Base-by-base conservation (phyloP, 2,888 invertebrate genomes). In the Patella ulyssiponensis region DNA sequence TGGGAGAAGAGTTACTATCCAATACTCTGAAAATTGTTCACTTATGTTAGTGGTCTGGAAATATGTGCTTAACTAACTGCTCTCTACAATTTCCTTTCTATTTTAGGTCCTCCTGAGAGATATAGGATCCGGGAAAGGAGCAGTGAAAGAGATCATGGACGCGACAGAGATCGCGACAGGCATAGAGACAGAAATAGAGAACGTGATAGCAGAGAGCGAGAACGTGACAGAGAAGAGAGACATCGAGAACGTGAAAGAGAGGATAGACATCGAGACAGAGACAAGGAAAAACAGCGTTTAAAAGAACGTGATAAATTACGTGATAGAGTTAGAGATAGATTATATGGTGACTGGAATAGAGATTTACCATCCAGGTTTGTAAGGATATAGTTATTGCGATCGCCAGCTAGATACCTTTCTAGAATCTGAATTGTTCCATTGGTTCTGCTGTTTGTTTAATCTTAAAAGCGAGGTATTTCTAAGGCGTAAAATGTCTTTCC, bases 161-260 rank as follows among this genome's bases (percentile, higher is more conserved):
- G 69, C 15, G 17, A 52, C 33, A 44, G 76, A 27, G 73, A 71
- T 20, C 53, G 73, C 3, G 76, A 77, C 33, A 75, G 72, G n/a
- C 74, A 76, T 17, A 14, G 74, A 58, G 75, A 75, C 33, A 74
- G 78, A 72, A 77, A 82, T 27, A 71, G 81, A 69, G 77, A 77
- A 12, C 70, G 76, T 56, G 64, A 54, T 12, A 69, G 51, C 3
- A 64, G 15, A 3, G 58, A 75, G n/a, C 58, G 77, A 33, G 80
- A 78, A 33, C 69, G 76, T 56, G 80, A 82, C 7, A 71, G 64
- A 12, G 75, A 74, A 51, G 70, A 71, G 20, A 71, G 78, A 70
- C 74, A 69, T n/a, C 9, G 76, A 51, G 74, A 78, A 44, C 53
- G 14, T 14, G 15, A 53, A n/a, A 72, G 71, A 17, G 12, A 75